These are phyloP conservation scores for Conops quadrifasciatus DNA, from an alignment of 2,888 invertebrate species.

Conservation along the genomic window DNA sequence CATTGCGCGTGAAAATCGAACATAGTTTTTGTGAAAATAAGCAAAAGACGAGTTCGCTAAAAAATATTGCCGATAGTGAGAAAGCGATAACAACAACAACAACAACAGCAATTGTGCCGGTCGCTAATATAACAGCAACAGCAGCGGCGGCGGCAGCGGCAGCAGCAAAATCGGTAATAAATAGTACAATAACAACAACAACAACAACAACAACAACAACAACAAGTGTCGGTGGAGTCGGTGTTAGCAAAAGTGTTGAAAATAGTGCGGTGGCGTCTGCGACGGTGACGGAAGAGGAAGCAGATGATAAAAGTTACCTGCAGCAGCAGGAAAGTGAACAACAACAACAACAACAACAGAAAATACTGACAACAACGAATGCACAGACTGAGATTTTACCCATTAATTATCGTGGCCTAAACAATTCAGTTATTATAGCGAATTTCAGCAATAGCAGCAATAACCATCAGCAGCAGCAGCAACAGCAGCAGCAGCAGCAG, in stretches of 20 bases:
- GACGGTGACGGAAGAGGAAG: conserved; percentile 32
- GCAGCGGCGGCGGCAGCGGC: conserved; percentile 42
- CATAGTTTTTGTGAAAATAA: conserved; percentile 39
- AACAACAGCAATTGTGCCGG: conserved; percentile 32
- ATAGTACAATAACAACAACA: conserved; percentile 45
- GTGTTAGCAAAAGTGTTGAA: conserved; percentile 34
- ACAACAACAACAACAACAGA: conserved; percentile 35
- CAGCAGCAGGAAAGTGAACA: conserved; percentile 22
- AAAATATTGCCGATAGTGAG: conserved; percentile 36
- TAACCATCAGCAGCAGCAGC: conserved; percentile 40
- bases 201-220: conserved; percentile 41
- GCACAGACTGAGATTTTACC: conserved; percentile 48
- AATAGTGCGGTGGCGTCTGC: conserved; percentile 41
- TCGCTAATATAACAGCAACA: conserved; percentile 18
- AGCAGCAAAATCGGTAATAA: conserved; percentile 52
- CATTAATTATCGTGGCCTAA: conserved; percentile 60
- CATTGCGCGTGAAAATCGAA: conserved; percentile 40
- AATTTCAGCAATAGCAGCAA: conserved; percentile 52
- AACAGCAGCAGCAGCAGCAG: conserved; percentile 28
- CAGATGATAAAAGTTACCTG: conserved; percentile 23
- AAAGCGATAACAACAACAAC: conserved; percentile 40
- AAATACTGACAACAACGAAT: conserved; percentile 19
- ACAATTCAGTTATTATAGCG: conserved; percentile 62
- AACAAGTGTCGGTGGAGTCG: conserved; percentile 25
- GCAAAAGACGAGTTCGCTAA: conserved; percentile 37